Evolutionary conservation across 2,797 vertebrate species (phyloP).

Genomic region (Siniperca scherzeri): DNA sequence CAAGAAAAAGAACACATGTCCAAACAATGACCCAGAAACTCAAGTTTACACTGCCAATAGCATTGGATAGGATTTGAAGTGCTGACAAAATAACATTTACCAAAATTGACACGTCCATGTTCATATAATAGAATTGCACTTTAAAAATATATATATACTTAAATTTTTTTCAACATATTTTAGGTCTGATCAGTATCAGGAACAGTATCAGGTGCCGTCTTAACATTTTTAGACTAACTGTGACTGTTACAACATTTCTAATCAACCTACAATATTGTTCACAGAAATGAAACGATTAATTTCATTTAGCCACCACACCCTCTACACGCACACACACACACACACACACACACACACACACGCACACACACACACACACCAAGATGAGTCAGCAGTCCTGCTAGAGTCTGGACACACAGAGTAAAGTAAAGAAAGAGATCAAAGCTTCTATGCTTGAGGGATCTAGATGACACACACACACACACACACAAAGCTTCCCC

Average conservation of each 20-base stretch:
- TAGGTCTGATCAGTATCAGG: neutral
- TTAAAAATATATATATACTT: neutral
- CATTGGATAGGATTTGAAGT: neutral
- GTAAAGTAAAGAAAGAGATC: constrained; percentile 62
- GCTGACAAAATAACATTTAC: neutral
- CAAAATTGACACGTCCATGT: neutral
- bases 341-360: constrained; percentile 3
- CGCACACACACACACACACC: neutral
- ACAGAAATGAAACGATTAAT: constrained; percentile 13
- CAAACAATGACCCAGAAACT: constrained; percentile 34
- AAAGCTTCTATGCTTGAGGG: constrained; percentile 69
- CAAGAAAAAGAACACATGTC: neutral
- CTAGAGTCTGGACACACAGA: constrained; percentile 45
- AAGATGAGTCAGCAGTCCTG: constrained; percentile 67
- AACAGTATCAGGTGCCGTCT: neutral
- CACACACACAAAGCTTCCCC: constrained; percentile 20
- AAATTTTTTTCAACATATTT: neutral
- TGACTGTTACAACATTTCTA: constrained; percentile 7
- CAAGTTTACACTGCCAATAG: neutral
- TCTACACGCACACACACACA: neutral
- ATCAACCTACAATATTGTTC: constrained; percentile 10
- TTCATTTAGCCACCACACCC: constrained; percentile 21
- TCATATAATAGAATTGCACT: neutral
- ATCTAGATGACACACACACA: constrained; percentile 44
- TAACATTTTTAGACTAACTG: neutral